A percentile compares a stretch with the other conserved stretches of the same genome.
Evolutionary conservation across 1,140 invertebrate species (phyloP).

Genomic region (Delia radicum): DNA sequence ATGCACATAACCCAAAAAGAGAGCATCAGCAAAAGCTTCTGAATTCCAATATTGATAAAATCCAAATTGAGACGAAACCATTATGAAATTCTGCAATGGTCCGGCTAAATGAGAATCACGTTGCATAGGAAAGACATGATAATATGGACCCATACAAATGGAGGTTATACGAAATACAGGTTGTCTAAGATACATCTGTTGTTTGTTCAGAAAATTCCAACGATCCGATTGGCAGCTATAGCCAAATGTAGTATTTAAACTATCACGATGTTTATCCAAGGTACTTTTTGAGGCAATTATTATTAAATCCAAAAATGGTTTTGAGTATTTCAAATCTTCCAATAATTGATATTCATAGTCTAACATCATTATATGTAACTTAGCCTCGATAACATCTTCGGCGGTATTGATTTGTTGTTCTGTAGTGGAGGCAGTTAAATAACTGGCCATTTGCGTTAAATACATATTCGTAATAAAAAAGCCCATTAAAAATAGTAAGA

Average conservation of each 20-base stretch:
- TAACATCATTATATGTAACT: conserved; percentile 22
- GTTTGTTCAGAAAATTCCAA: conserved; percentile 33
- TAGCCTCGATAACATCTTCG: conserved; percentile 19
- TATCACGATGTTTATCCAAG: conserved; percentile 35
- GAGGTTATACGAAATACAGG: conserved; percentile 40
- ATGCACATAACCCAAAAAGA: conserved; percentile 31
- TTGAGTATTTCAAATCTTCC: neutral
- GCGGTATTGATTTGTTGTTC: conserved; percentile 14
- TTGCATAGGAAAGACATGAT: conserved; percentile 46
- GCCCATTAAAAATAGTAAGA: conserved; percentile 39
- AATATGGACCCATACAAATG: conserved; percentile 47
- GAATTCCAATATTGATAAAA: conserved; percentile 37
- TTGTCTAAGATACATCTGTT: conserved; percentile 24
- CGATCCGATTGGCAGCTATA: conserved; percentile 44
- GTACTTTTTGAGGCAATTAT: neutral
- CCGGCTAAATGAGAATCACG: conserved; percentile 40
- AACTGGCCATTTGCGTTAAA: conserved; percentile 45
- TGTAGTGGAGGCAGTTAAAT: conserved; percentile 37
- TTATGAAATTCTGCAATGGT: conserved; percentile 38
- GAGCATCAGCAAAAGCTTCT: conserved; percentile 41
- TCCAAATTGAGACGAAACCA: conserved; percentile 42
- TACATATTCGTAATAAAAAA: conserved; percentile 46
- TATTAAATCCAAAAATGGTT: conserved; percentile 11
- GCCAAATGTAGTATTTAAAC: conserved; percentile 38
- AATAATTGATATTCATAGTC: conserved; percentile 21